Evolutionary conservation across 92 coral and sea anemone species (phyloP), one percentile per base, ranked within the genome.

Genomic region (Galaxea fascicularis): DNA sequence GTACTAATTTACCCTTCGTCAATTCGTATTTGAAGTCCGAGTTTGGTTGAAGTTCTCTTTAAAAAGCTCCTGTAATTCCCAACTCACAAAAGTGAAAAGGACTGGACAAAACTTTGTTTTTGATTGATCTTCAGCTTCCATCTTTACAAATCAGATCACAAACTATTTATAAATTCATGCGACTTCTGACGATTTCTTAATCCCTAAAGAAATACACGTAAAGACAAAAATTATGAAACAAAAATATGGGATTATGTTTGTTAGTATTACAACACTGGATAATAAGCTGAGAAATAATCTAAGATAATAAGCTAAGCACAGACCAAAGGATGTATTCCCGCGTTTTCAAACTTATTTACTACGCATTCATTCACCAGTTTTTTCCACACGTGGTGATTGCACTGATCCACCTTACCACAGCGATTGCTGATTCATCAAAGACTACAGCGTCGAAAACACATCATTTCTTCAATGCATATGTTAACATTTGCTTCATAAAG

Each of bases 261-360:
- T 15, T 5, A 57, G 63, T 17, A 57, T 4, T 21, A 57, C 20
- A 57, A 24, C 25, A n/a, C 17, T 5, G 63, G 25, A 20, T 57
- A 24, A 6, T 15, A 57, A 17, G 18, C 63, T 5, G 63, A 57
- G 21, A 57, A 57, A 17, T 21, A 57, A 22, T 57, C 5, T 17
- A 35, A 30, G 7, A 17, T 56, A n/a, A n/a, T 24, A 3, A 20
- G 62, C 21, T 16, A 15, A 56, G 8, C 28, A 56, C 21, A 6
- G 46, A 65, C 20, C 26, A 25, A 27, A 14, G 1, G 5, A 27
- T 46, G 12, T 27, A 29, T 79, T 79, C 75, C 75, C 75, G 75
- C 65, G 84, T 79, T 51, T 77, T 66, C 24, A 4, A 49, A 13
- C 52, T 21, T 79, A 66, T 79, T 79, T 79, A 66, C 84, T 49